phyloP scores from a whole-genome alignment of 2,113 vertebrate species.

The Melanerpes formicivorus region DNA sequence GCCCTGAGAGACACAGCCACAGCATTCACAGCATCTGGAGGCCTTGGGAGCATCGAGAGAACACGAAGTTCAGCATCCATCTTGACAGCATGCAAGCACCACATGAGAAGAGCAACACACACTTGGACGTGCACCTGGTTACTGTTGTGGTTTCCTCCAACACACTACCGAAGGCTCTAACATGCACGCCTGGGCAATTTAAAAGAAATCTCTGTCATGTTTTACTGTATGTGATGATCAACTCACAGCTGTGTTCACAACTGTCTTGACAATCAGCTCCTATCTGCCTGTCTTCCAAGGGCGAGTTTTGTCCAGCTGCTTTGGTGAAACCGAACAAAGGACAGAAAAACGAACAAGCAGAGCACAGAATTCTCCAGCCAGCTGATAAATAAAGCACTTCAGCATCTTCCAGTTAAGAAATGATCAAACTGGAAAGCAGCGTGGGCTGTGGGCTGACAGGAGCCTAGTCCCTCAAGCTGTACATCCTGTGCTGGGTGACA shows the following conservation, averaged over 20 bases:
- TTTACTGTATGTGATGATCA: neutral
- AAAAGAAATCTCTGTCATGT: rapidly evolving
- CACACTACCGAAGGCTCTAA: rapidly evolving
- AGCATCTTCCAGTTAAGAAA: neutral
- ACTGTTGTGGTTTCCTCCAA: rapidly evolving
- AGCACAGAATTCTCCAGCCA: neutral
- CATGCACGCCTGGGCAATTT: neutral
- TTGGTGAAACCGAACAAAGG: no score
- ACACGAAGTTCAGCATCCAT: rapidly evolving
- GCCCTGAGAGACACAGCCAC: rapidly evolving
- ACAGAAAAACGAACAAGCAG: neutral
- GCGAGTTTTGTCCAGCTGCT: neutral
- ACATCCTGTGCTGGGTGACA: neutral
- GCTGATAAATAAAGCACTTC: neutral
- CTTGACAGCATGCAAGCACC: rapidly evolving
- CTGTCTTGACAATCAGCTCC: no score
- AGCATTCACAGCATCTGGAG: rapidly evolving
- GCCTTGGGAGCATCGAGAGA: neutral
- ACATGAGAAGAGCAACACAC: rapidly evolving
- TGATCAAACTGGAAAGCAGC: neutral
- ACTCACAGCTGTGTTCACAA: no score
- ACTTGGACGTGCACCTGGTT: rapidly evolving
- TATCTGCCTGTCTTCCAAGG: no score
- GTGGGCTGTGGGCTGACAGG: neutral
- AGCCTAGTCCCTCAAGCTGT: neutral